These are phyloP conservation scores for silkworm (Bombyx mori) DNA, from an alignment of 1,140 invertebrate species.

Conservation along the genomic window DNA sequence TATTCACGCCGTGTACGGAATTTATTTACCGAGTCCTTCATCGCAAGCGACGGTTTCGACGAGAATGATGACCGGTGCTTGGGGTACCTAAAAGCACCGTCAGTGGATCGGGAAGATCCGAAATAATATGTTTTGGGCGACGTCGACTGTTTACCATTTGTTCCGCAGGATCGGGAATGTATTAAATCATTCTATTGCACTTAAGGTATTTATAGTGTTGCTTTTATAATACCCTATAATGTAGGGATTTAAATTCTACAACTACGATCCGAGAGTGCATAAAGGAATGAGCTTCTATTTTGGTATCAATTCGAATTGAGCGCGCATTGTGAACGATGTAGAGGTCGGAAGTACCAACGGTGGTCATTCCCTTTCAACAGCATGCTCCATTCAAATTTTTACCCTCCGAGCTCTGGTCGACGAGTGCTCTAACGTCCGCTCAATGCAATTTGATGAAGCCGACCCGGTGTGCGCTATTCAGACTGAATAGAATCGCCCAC, in stretches of 20 bases:
- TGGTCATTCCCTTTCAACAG: slow-evolving; percentile 44
- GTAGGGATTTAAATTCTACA: too few relatives aligned
- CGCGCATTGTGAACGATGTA: slow-evolving; percentile 53
- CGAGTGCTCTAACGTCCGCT: slow-evolving; percentile 65
- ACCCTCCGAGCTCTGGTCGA: slow-evolving; percentile 50
- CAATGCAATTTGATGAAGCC: slow-evolving; percentile 67
- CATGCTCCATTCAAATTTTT: slow-evolving; percentile 70
- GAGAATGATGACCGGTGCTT: too few relatives aligned
- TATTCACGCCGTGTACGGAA: too few relatives aligned
- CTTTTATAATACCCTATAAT: too few relatives aligned
- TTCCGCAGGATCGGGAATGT: too few relatives aligned
- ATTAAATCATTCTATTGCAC: neutral
- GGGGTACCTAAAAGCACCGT: too few relatives aligned
- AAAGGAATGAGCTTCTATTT: slow-evolving; percentile 39
- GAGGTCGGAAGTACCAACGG: slow-evolving; percentile 52
- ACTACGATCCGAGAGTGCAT: slow-evolving; percentile 20
- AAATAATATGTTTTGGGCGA: too few relatives aligned
- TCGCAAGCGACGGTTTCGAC: too few relatives aligned
- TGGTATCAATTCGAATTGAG: slow-evolving; percentile 51
- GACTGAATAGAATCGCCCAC: slow-evolving; percentile 51
- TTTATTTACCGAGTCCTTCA: too few relatives aligned
- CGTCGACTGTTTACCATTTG: too few relatives aligned
- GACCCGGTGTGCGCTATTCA: slow-evolving; percentile 54
- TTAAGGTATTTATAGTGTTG: too few relatives aligned
- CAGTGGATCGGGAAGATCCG: too few relatives aligned